Base-by-base conservation (phyloP, 2,113 vertebrate species). In the Carassius carassius region DNA sequence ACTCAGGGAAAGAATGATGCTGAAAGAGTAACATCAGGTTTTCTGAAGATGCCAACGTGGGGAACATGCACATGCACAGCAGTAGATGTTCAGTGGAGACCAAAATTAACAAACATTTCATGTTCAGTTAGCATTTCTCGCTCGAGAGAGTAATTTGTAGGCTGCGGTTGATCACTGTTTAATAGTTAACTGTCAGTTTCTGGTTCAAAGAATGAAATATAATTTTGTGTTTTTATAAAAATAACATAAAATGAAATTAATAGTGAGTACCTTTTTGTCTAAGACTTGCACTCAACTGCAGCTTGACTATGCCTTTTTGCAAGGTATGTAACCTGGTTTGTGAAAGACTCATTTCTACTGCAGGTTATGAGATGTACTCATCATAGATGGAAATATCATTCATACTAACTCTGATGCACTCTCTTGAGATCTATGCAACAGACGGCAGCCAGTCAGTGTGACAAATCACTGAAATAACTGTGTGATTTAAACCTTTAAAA, bases 391-490 rank as follows among this genome's bases (percentile, higher is more conserved):
- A 86, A 85, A 87, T 84, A 87, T 86, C 51, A 82, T 54, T 85
- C 85, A 81, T 82, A 77, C 83, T 85, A 63, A 29, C 69, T 80
- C 65, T 67, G 47, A 84, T 78, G 70, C 58, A 49, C 23, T 74
- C 84, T 81, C 69, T 44, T 81, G 62, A 75, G 63, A 84, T 88
- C 47, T 44, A 58, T 77, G 69, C 84, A 88, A 87, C 85, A 90
- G 88, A 93, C 84, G 89, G 91, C 85, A 80, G 76, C 84, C 86
- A 85, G 87, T 89, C 86, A 89, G 79, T 73, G 88, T 90, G 86
- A 90, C 90, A 88, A 79, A 85, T 76, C 86, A 81, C 81, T 73
- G 88, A 85, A 70, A 83, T 74, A 86, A 84, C 84, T 62, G 58
- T 88, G 32, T 83, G 82, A 87, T 83, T 87, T 86, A 89, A 65